These are phyloP conservation scores for Tetramorium bicarinatum DNA, from an alignment of 2,888 invertebrate species.

Conservation along the genomic window DNA sequence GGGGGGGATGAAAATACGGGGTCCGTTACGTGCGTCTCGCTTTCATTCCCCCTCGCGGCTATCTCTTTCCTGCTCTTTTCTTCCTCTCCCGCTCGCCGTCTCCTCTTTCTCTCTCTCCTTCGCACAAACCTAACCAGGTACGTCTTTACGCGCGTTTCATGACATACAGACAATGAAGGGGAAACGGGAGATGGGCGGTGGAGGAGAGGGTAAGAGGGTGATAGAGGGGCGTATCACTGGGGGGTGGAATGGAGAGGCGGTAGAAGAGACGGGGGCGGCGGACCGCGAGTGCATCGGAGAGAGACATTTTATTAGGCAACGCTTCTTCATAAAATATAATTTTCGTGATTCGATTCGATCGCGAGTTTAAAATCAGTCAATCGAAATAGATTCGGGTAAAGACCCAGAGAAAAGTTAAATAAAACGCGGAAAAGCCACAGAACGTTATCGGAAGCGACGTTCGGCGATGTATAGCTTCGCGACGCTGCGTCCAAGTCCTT, in stretches of 20 bases:
- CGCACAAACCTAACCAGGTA: constrained; percentile 56
- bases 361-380: background rate
- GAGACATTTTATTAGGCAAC: background rate
- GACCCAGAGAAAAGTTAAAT: constrained; percentile 21
- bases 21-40: constrained; percentile 27
- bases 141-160: constrained; percentile 66
- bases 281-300: constrained; percentile 15
- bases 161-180: constrained; percentile 49
- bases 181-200: constrained; percentile 28
- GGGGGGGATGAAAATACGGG: constrained; percentile 24
- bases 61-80: constrained; percentile 2
- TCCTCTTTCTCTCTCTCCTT: constrained; percentile 27
- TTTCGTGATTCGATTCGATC: background rate
- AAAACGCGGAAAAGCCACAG: constrained; percentile 19
- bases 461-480: constrained; percentile 3
- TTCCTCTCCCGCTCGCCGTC: constrained; percentile 42
- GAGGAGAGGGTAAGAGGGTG: constrained; percentile 45
- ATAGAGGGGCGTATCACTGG: constrained; percentile 24
- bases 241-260: constrained; percentile 29
- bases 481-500: background rate
- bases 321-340: background rate
- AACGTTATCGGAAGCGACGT: constrained; percentile 4
- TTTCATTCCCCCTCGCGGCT: constrained; percentile 3
- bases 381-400: constrained; percentile 20
- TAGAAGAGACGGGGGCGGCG: constrained; percentile 33